Evolutionary conservation across 2,888 invertebrate genomes (phyloP).

Genomic region (Leucozona laternaria): DNA sequence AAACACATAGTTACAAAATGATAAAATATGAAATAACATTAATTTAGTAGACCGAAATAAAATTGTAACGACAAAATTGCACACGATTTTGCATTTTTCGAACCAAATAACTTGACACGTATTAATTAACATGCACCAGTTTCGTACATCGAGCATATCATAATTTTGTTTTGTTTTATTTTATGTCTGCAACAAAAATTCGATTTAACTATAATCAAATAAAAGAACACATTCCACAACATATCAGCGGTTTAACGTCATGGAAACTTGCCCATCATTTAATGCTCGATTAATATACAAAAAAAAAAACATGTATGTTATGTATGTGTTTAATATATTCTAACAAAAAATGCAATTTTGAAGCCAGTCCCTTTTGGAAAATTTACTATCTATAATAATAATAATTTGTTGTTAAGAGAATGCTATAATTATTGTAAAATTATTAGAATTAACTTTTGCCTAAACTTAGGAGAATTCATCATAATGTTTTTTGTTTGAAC

Average conservation of each 20-base stretch:
- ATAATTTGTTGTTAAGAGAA: not conserved
- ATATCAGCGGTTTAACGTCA: slow-evolving; percentile 10
- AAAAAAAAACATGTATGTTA: not conserved
- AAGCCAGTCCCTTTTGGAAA: slow-evolving; percentile 25
- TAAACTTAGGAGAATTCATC: not conserved
- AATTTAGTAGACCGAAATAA: not conserved
- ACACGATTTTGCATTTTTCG: slow-evolving; percentile 31
- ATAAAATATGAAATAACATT: not conserved
- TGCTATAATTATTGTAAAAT: not conserved
- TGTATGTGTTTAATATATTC: not conserved
- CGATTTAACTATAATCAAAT: slow-evolving; percentile 1
- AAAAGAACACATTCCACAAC: slow-evolving; percentile 30
- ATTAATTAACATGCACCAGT: not conserved
- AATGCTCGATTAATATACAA: not conserved
- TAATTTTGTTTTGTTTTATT: slow-evolving; percentile 1
- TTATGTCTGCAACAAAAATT: not conserved
- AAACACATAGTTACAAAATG: not conserved
- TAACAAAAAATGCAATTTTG: not conserved
- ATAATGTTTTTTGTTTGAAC: not conserved
- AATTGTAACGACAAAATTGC: slow-evolving; percentile 40
- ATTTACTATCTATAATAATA: not conserved
- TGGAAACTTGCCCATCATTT: not conserved
- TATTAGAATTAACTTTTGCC: not conserved
- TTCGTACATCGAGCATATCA: slow-evolving; percentile 48
- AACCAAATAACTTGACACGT: slow-evolving; percentile 41